phyloP scores from a whole-genome alignment of 2,888 invertebrate genomes.

The Meloe dianella region DNA sequence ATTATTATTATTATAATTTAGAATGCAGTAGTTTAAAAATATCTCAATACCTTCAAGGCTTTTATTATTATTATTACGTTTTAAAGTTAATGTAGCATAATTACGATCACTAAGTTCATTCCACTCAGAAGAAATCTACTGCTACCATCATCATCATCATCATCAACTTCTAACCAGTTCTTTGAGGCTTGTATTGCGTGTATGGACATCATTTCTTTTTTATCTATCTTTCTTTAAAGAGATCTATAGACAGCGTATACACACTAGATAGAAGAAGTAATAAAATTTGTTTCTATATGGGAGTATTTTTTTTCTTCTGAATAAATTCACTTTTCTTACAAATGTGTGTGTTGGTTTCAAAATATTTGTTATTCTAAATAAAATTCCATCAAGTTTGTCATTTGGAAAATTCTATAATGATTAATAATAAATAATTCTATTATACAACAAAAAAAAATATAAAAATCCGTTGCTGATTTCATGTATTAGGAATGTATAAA shows the following conservation, averaged over 20 bases:
- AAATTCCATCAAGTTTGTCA: not conserved
- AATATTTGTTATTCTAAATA: not conserved
- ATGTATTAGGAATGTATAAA: not conserved
- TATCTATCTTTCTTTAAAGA: not conserved
- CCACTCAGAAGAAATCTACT: constrained; percentile 18
- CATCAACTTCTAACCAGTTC: constrained; percentile 35
- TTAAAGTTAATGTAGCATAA: constrained; percentile 34
- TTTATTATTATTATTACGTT: constrained; percentile 23
- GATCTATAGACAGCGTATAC: no score
- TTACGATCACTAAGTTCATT: constrained; percentile 29
- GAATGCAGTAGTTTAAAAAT: constrained; percentile 25
- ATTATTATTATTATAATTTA: not conserved
- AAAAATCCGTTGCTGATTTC: not conserved
- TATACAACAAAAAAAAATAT: no score
- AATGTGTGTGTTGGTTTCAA: not conserved
- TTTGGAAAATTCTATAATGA: constrained; percentile 7
- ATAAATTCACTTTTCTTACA: not conserved
- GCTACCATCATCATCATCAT: constrained; percentile 27
- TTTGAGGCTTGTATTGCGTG: constrained; percentile 36
- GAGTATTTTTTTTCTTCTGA: not conserved
- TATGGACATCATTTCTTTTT: constrained; percentile 21
- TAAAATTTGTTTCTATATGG: not conserved
- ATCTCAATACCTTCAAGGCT: constrained; percentile 23
- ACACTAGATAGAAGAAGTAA: not conserved
- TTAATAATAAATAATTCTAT: not conserved